phyloP scores from a whole-genome alignment of 2,113 vertebrate genomes.

The Pagrus major region DNA sequence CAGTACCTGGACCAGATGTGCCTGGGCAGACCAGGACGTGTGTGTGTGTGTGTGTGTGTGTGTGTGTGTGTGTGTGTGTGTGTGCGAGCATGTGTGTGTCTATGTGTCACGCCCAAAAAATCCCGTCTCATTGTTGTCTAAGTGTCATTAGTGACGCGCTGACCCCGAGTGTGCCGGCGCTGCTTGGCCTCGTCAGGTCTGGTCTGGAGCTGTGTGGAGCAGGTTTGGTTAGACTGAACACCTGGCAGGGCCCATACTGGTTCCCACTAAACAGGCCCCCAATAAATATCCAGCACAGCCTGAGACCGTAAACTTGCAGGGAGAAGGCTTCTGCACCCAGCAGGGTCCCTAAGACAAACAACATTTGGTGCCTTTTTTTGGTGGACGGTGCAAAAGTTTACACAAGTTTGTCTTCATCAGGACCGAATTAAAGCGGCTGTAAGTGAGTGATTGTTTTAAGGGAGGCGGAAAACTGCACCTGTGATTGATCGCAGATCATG shows the following conservation, averaged over 20 bases:
- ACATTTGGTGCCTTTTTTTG: constrained; percentile 78
- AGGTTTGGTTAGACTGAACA: constrained; percentile 67
- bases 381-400: constrained; percentile 53
- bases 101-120: neutral
- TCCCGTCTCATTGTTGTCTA: constrained; percentile 24
- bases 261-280: constrained; percentile 74
- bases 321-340: constrained; percentile 73
- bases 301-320: constrained; percentile 79
- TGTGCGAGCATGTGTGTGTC: constrained; percentile 5
- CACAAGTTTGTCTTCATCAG: constrained; percentile 68
- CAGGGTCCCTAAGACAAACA: constrained; percentile 72
- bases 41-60: constrained; percentile 18
- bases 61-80: constrained; percentile 13
- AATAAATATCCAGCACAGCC: constrained; percentile 84
- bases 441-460: constrained; percentile 52
- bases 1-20: constrained; percentile 76
- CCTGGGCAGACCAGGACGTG: constrained; percentile 56
- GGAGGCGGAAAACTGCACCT: constrained; percentile 31
- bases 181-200: constrained; percentile 31
- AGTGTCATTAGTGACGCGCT: constrained; percentile 23
- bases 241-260: constrained; percentile 67
- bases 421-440: constrained; percentile 58
- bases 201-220: constrained; percentile 48
- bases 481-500: too few species aligned
- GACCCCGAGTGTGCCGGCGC: constrained; percentile 18